Conservation (phyloP, 2,888 invertebrate species). For the Thelaira solivaga region DNA sequence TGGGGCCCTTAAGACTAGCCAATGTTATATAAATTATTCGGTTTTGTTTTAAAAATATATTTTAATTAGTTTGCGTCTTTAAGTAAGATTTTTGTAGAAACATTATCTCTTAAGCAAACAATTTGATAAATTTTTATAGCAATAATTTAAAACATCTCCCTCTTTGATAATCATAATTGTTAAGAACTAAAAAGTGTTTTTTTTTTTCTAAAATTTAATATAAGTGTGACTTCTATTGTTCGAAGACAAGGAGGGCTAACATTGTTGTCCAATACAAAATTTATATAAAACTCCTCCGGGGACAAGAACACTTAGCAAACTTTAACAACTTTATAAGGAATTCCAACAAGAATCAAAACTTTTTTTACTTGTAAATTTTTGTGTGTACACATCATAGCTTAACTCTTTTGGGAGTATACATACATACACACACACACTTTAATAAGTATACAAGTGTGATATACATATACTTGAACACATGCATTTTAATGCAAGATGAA, state of each 20-base stretch:
- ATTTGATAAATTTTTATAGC: too few relatives aligned
- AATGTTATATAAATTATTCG: too few relatives aligned
- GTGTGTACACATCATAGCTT: neutral
- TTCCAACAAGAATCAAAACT: constrained; percentile 27
- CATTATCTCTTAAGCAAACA: too few relatives aligned
- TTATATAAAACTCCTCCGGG: constrained; percentile 13
- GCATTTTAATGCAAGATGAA: constrained; percentile 21
- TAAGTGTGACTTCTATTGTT: neutral
- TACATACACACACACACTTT: neutral
- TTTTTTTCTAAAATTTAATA: neutral
- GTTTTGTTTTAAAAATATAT: too few relatives aligned
- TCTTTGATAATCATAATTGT: too few relatives aligned
- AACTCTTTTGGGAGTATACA: neutral
- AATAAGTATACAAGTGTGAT: neutral
- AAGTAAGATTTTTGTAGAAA: too few relatives aligned
- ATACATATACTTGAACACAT: neutral
- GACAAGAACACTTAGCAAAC: constrained; percentile 39
- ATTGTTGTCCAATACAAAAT: neutral
- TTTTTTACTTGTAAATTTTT: constrained; percentile 6
- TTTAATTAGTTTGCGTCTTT: too few relatives aligned
- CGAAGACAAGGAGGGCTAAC: neutral
- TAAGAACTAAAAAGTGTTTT: too few relatives aligned
- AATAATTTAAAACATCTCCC: too few relatives aligned
- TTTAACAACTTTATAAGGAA: constrained; percentile 44
- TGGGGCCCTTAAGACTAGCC: too few relatives aligned